Conservation (phyloP, 2,888 invertebrate species). For the Nipponacmea schrenckii region DNA sequence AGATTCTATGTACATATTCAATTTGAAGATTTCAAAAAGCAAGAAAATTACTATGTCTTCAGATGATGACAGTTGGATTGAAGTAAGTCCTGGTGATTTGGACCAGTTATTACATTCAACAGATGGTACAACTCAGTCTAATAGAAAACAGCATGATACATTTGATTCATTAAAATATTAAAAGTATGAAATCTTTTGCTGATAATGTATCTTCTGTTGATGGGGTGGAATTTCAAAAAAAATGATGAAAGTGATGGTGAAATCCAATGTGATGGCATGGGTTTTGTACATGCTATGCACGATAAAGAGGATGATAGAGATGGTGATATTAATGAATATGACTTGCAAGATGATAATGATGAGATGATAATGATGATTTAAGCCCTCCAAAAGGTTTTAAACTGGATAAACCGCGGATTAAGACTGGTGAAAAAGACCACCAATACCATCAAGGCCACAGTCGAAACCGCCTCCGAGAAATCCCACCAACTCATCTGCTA, state of each 20-base stretch:
- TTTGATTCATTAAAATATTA: conserved; percentile 69
- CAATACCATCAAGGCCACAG: too few relatives aligned
- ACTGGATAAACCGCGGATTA: too few relatives aligned
- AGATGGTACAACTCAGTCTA: conserved; percentile 69
- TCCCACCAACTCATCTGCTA: too few relatives aligned
- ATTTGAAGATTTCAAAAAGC: conserved; percentile 72
- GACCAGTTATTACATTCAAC: conserved; percentile 82
- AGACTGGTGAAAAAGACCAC: too few relatives aligned
- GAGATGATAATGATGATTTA: too few relatives aligned
- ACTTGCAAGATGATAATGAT: too few relatives aligned
- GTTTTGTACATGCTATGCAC: conserved; percentile 83
- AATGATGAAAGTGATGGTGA: conserved; percentile 53
- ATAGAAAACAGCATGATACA: conserved; percentile 29
- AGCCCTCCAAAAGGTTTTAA: too few relatives aligned
- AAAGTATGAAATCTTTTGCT: conserved; percentile 75
- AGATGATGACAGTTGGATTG: conserved; percentile 83
- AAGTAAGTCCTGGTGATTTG: conserved; percentile 81
- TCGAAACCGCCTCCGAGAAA: too few relatives aligned
- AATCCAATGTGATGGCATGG: conserved; percentile 81
- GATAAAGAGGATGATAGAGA: too few relatives aligned
- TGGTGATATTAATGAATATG: too few relatives aligned
- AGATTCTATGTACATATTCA: conserved; percentile 66
- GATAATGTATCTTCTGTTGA: conserved; percentile 79
- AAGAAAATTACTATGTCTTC: conserved; percentile 66
- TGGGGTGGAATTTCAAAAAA: conserved; percentile 76